A percentile compares a stretch with the other conserved stretches of the same genome.
These are phyloP conservation scores for Petrocephalus sullivani DNA, from an alignment of 2,797 vertebrate species.

Conservation along the genomic window DNA sequence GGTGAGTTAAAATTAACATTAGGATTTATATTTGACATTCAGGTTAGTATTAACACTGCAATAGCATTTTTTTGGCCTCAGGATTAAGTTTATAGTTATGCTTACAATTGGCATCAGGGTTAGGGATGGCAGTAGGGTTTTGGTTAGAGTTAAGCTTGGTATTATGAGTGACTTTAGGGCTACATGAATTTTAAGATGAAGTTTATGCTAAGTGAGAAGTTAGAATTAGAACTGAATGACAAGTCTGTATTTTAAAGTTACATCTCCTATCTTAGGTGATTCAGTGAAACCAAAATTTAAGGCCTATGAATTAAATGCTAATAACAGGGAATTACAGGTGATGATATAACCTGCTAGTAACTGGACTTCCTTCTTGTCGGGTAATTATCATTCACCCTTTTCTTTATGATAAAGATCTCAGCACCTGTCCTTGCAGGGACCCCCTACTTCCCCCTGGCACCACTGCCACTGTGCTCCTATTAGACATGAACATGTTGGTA, in stretches of 20 bases:
- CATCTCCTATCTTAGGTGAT: neutral
- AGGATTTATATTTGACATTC: neutral
- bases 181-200: neutral
- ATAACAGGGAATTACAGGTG: neutral
- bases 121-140: neutral
- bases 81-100: neutral
- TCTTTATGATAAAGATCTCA: neutral
- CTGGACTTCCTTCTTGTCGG: neutral
- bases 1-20: neutral
- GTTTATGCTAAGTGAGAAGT: neutral
- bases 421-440: neutral
- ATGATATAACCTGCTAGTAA: neutral
- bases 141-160: neutral
- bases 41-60: neutral
- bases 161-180: neutral
- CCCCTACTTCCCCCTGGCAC: neutral
- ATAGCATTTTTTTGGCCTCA: neutral
- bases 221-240: neutral
- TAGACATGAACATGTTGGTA: neutral
- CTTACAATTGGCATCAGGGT: neutral
- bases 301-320: neutral
- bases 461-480: neutral
- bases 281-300: neutral
- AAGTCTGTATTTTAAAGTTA: neutral
- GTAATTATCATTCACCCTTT: neutral